Conservation (phyloP, 2,113 vertebrate species). For the Elachura formosa region DNA sequence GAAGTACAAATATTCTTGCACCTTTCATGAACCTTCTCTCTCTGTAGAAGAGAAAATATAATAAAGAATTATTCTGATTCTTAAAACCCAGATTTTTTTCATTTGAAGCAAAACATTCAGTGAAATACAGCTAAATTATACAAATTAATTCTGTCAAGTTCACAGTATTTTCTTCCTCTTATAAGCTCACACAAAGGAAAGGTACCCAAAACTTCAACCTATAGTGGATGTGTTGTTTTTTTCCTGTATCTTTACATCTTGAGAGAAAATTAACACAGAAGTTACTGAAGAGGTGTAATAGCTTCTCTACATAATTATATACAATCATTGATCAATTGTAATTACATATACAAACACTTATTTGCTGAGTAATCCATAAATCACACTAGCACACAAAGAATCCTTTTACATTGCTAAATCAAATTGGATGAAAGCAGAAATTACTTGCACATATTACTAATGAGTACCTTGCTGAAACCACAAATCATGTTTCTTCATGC, state of each 20-base stretch:
- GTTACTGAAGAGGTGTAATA: neutral
- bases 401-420: neutral
- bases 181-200: neutral
- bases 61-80: constrained; percentile 4
- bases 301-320: neutral
- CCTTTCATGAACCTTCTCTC: constrained; percentile 89
- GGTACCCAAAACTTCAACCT: neutral
- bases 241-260: neutral
- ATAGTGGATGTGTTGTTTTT: neutral
- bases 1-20: constrained; percentile 86
- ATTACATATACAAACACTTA: neutral
- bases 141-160: neutral
- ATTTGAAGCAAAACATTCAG: neutral
- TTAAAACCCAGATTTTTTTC: neutral
- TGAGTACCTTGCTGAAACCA: neutral
- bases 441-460: neutral
- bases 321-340: neutral
- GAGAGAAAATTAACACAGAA: neutral
- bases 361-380: neutral
- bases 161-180: neutral
- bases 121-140: neutral
- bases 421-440: neutral
- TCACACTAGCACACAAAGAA: neutral
- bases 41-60: constrained; percentile 73
- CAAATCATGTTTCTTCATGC: neutral